Evolutionary conservation across 2,113 vertebrate genomes (phyloP).

Genomic region (Felis chaus): DNA sequence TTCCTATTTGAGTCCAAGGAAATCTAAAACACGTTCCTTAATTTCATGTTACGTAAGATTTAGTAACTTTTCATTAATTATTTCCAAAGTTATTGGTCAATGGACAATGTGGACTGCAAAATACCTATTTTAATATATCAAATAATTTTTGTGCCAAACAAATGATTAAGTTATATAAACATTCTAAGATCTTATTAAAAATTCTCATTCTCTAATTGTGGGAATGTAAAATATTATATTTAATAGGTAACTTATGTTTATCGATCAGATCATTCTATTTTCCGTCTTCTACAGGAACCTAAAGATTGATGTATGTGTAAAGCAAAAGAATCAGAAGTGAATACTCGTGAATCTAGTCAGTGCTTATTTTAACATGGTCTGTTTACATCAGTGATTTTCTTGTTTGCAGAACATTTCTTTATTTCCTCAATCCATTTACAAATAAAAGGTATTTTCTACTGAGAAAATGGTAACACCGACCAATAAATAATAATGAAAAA

Average conservation of each 20-base stretch:
- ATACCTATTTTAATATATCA: background rate
- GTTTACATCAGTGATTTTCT: background rate
- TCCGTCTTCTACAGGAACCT: background rate
- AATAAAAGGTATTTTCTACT: background rate
- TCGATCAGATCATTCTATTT: background rate
- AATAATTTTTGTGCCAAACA: background rate
- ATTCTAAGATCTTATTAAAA: background rate
- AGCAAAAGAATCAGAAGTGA: background rate
- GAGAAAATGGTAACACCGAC: background rate
- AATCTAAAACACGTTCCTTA: background rate
- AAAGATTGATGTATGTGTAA: background rate
- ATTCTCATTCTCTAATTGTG: background rate
- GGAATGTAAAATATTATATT: background rate
- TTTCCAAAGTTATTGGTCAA: background rate
- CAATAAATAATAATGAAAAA: constrained; percentile 1
- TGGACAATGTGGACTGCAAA: background rate
- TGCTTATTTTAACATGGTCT: background rate
- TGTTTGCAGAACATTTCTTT: background rate
- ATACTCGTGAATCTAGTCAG: background rate
- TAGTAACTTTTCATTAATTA: background rate
- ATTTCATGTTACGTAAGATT: background rate
- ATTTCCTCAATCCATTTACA: background rate
- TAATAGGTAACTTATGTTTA: background rate
- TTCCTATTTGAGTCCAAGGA: background rate
- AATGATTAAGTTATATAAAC: background rate